Evolutionary conservation across 2,113 vertebrate genomes (phyloP).

Genomic region (Paradoxurus hermaphroditus): DNA sequence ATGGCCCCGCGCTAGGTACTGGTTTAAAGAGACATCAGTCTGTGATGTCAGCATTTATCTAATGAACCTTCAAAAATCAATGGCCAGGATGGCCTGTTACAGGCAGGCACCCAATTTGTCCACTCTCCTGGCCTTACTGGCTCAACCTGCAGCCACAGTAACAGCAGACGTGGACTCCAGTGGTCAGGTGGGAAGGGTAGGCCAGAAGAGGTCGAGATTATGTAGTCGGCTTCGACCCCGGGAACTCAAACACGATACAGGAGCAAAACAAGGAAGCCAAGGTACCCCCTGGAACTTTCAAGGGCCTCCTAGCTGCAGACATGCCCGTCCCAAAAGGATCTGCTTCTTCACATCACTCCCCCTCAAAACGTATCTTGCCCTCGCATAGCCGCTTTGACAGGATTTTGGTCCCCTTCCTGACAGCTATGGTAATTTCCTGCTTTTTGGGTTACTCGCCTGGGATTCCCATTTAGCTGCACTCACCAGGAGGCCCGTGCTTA

Average conservation of each 20-base stretch:
- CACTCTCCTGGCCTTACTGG: conserved; percentile 61
- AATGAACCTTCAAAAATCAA: conserved; percentile 97
- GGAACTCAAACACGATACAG: not conserved
- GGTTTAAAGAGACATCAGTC: conserved; percentile 99
- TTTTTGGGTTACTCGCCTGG: conserved; percentile 54
- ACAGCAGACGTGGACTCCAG: conserved; percentile 48
- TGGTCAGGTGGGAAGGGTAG: not conserved
- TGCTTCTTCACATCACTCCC: not conserved
- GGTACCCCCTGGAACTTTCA: not conserved
- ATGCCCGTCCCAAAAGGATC: rapidly evolving
- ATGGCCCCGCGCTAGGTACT: conserved; percentile 90
- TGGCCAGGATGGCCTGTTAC: conserved; percentile 87
- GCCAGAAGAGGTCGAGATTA: not conserved
- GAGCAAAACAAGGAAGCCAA: not conserved
- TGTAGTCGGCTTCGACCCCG: not conserved
- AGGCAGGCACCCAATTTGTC: conserved; percentile 81
- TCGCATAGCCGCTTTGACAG: conserved; percentile 53
- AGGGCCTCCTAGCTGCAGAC: conserved; percentile 11
- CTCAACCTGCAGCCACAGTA: conserved; percentile 69
- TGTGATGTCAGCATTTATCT: conserved; percentile 99
- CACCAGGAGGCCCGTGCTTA: conserved; percentile 46
- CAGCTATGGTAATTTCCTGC: conserved; percentile 63
- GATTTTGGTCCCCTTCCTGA: conserved; percentile 33
- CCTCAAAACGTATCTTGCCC: not conserved
- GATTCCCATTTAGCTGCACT: conserved; percentile 65